Evolutionary conservation across 1,140 invertebrate genomes (phyloP), one percentile per base, ranked within the genome.

Genomic region (Drosophila albomicans): DNA sequence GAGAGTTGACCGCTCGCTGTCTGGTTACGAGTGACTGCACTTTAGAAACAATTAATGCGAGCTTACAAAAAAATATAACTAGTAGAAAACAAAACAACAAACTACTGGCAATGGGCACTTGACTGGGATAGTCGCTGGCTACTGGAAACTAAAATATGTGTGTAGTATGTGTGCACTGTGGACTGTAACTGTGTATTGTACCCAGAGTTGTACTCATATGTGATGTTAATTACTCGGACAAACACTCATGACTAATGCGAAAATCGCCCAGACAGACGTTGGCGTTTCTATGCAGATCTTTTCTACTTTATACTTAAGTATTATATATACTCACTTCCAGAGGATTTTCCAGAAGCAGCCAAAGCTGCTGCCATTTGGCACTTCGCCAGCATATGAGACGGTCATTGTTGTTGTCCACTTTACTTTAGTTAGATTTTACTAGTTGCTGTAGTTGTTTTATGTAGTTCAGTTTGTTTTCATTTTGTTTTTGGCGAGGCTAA

Each of bases 291-390:
- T 48, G 59, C 15, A 49, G 52, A 35, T 67, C 52, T 43, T 43
- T 41, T 25, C 20, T 25, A 25, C 20, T 25, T 25, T 25, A 25
- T 25, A 25, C 20, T 0, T 25, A 25, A 25, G 7, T 38, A 38
- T 35, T 2, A 1, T 32, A 5, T 41, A 15, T 82, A 96, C 96
- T 96, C 93, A 97, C 96, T 96, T 97, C 94, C 94, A 94, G 75
- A 97, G 94, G 92, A 97, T 97, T 93, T 95, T 95, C 96, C 96
- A 97, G 93, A 98, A 98, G 93, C 96, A 97, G 90, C 97, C 97
- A 92, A 97, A 98, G 93, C 95, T 97, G 94, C 96, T 97, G 90
- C 96, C 96, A 93, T 97, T 97, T 68, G 96, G 96, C 85, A 97
- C 97, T 94, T 97, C 96, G 89, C 96, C 96, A 77, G 96, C 96